Evolutionary conservation across 2,113 vertebrate species (phyloP).

Genomic region (Rhombomys opimus): DNA sequence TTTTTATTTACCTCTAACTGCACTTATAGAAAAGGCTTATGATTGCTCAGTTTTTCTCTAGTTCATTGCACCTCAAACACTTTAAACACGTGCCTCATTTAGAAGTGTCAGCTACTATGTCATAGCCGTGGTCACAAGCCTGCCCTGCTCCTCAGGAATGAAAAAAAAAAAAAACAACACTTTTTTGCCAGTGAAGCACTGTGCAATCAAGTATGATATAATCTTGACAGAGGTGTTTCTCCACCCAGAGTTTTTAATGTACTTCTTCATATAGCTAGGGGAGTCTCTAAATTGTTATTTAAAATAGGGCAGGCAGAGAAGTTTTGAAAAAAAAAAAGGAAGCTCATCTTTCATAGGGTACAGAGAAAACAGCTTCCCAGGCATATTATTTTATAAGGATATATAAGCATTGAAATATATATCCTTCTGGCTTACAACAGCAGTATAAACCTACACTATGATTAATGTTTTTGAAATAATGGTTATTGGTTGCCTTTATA

Average conservation of each 20-base stretch:
- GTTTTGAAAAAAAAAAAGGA: neutral
- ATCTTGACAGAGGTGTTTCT: neutral
- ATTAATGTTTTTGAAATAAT: conserved; percentile 3
- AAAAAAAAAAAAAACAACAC: neutral
- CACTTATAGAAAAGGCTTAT: neutral
- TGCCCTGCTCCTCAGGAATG: neutral
- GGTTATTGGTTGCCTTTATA: neutral
- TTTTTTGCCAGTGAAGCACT: neutral
- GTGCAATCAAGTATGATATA: neutral
- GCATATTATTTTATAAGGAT: neutral
- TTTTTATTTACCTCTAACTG: neutral
- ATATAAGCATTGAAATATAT: neutral
- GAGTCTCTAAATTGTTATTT: neutral
- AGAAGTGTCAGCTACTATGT: neutral
- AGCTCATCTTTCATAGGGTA: neutral
- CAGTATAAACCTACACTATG: neutral
- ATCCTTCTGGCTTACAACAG: neutral
- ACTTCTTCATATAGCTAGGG: neutral
- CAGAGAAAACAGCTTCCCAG: conserved; percentile 8
- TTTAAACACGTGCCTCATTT: neutral
- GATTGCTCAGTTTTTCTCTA: neutral
- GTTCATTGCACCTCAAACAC: neutral
- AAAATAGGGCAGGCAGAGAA: neutral
- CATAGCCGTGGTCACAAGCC: neutral
- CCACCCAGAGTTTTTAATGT: conserved; percentile 4